A percentile compares a stretch with the other conserved stretches of the same genome.
These are phyloP conservation scores for Bradysia coprophila DNA, from an alignment of 1,140 invertebrate genomes.

Conservation along the genomic window DNA sequence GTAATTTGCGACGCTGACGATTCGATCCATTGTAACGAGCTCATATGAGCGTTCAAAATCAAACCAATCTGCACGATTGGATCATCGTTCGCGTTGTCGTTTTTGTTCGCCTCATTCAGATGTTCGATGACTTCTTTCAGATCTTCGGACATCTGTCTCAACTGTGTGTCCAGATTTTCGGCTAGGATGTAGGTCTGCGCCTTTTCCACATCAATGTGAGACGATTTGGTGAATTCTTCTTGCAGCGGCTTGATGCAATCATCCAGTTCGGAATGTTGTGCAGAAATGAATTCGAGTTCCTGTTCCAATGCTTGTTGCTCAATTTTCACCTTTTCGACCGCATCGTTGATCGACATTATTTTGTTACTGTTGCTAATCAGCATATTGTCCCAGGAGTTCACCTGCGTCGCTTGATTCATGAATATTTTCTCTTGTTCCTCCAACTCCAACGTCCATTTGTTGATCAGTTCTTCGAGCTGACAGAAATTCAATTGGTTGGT, in stretches of 20 bases:
- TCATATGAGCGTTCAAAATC: constrained; percentile 92
- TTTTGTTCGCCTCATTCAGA: constrained; percentile 71
- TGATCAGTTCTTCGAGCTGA: constrained; percentile 82
- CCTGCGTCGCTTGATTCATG: constrained; percentile 81
- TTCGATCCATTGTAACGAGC: constrained; percentile 86
- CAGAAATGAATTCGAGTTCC: constrained; percentile 84
- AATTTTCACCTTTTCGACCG: constrained; percentile 67
- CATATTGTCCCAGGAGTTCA: constrained; percentile 86
- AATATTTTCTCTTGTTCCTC: constrained; percentile 89
- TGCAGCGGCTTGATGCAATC: constrained; percentile 72
- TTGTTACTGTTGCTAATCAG: constrained; percentile 84
- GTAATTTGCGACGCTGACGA: constrained; percentile 52
- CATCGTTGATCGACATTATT: constrained; percentile 69
- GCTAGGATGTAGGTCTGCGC: constrained; percentile 73
- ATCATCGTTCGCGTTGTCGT: constrained; percentile 67
- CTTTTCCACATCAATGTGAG: constrained; percentile 65
- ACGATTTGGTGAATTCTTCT: constrained; percentile 49
- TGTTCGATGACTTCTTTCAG: constrained; percentile 90
- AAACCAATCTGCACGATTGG: constrained; percentile 83
- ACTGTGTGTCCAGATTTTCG: constrained; percentile 78
- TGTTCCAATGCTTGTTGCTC: constrained; percentile 82
- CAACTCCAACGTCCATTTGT: constrained; percentile 88
- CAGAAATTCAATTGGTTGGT: constrained; percentile 34
- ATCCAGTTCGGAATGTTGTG: constrained; percentile 84
- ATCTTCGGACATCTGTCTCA: constrained; percentile 88